Conservation (phyloP, 2,113 vertebrate species). For the Hippocampus abdominalis region DNA sequence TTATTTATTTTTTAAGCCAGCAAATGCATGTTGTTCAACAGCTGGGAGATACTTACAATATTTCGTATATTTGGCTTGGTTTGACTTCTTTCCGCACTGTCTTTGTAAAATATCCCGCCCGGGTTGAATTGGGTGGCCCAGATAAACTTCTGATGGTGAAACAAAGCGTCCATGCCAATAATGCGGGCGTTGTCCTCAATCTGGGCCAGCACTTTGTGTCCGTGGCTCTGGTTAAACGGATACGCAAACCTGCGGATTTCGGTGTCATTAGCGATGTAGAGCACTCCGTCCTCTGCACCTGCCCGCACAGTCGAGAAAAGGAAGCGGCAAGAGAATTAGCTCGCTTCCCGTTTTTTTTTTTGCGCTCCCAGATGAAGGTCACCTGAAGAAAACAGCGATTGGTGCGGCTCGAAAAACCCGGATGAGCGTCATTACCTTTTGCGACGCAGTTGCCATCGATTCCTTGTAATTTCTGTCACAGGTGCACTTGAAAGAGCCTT, state of each 20-base stretch:
- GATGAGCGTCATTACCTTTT: slow-evolving; percentile 81
- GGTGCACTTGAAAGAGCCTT: slow-evolving; percentile 92
- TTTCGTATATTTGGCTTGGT: slow-evolving; percentile 85
- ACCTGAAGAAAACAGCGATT: not conserved
- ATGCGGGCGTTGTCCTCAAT: slow-evolving; percentile 97
- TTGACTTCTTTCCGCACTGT: slow-evolving; percentile 81
- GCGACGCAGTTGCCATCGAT: slow-evolving; percentile 83
- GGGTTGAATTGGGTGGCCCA: slow-evolving; percentile 99
- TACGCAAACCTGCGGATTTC: slow-evolving; percentile 98
- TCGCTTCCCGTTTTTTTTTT: slow-evolving; percentile 53
- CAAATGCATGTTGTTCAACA: not conserved
- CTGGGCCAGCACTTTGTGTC: slow-evolving; percentile 90
- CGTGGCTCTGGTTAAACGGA: slow-evolving; percentile 96
- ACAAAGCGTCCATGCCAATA: slow-evolving; percentile 93
- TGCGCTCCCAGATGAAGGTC: not conserved
- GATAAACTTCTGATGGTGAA: slow-evolving; percentile 94
- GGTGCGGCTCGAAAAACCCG: not conserved
- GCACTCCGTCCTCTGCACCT: slow-evolving; percentile 98
- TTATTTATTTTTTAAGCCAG: not conserved
- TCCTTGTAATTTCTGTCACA: slow-evolving; percentile 92
- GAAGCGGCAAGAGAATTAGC: slow-evolving; percentile 49
- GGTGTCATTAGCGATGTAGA: slow-evolving; percentile 99
- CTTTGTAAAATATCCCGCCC: slow-evolving; percentile 96
- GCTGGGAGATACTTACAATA: slow-evolving; percentile 83
- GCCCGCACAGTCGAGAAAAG: slow-evolving; percentile 64